A percentile compares a stretch with the other conserved stretches of the same genome.
Evolutionary conservation across 2,888 invertebrate genomes (phyloP).

Genomic region (Melanostoma scalare): DNA sequence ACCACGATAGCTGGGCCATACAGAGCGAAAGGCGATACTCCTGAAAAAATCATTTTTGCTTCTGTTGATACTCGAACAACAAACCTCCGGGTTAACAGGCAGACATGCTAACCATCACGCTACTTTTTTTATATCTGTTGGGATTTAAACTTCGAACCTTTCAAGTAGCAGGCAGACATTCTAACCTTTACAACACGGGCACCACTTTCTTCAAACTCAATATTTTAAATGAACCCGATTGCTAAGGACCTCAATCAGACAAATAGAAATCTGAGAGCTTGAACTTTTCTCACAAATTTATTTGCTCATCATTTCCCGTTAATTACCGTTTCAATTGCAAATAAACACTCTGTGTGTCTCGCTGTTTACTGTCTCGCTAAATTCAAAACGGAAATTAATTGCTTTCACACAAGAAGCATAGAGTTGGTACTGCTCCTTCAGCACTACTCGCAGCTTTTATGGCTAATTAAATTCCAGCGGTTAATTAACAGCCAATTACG

Average conservation of each 20-base stretch:
- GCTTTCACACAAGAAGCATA: conserved; percentile 39
- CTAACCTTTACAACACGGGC: too few relatives aligned
- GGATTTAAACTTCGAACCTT: too few relatives aligned
- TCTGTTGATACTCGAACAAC: too few relatives aligned
- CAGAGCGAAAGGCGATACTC: too few relatives aligned
- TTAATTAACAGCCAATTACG: conserved; percentile 73
- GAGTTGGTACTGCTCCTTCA: background rate
- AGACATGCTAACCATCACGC: too few relatives aligned
- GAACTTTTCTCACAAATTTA: conserved; percentile 34
- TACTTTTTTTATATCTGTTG: too few relatives aligned
- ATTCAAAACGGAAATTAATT: conserved; percentile 67
- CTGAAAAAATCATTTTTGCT: too few relatives aligned
- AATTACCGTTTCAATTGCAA: conserved; percentile 61
- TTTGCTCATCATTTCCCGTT: conserved; percentile 43
- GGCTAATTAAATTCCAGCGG: conserved; percentile 70
- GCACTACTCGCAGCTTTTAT: conserved; percentile 34
- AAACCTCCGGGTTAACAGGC: too few relatives aligned
- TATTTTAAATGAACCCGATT: too few relatives aligned
- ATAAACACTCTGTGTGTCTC: conserved; percentile 37
- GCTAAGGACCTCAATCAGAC: background rate
- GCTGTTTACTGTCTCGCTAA: conserved; percentile 25
- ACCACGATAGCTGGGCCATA: too few relatives aligned
- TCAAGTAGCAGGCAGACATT: too few relatives aligned
- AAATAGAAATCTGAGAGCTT: background rate
- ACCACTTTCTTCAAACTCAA: too few relatives aligned